Evolutionary conservation across 2,113 vertebrate genomes (phyloP).

Genomic region (Scortum barcoo): DNA sequence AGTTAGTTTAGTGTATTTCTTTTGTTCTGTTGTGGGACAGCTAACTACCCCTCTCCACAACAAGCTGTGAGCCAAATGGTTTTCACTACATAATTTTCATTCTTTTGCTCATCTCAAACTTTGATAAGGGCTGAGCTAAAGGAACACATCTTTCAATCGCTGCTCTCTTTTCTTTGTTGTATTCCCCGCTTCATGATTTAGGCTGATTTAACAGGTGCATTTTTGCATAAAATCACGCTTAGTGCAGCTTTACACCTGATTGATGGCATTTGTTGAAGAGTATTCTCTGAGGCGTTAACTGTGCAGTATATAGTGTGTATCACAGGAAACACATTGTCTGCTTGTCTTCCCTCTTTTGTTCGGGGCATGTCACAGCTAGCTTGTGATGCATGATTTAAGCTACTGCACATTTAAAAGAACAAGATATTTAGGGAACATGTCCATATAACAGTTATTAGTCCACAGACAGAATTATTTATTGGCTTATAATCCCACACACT

Average conservation of each 20-base stretch:
- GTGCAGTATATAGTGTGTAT: not conserved
- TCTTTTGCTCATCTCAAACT: not conserved
- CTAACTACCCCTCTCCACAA: not conserved
- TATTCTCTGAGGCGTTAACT: not conserved
- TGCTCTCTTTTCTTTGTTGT: not conserved
- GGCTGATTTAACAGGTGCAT: slow-evolving; percentile 25
- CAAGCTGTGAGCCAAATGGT: not conserved
- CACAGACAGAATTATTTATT: not conserved
- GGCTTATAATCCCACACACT: not conserved
- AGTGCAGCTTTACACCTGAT: slow-evolving; percentile 6
- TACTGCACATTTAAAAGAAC: not conserved
- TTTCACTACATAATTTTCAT: not conserved
- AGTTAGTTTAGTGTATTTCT: not conserved
- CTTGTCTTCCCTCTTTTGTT: not conserved
- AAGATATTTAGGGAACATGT: not conserved
- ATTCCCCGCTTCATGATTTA: not conserved
- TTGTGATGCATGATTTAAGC: not conserved
- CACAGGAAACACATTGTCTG: not conserved
- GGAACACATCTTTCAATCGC: not conserved
- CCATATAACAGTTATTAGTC: not conserved
- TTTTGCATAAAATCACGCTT: slow-evolving; percentile 29
- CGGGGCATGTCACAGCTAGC: not conserved
- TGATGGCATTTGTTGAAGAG: slow-evolving; percentile 1
- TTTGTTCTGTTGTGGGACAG: not conserved
- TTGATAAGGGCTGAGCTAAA: not conserved